phyloP scores from a whole-genome alignment of 2,113 vertebrate genomes.

The Platichthys flesus region DNA sequence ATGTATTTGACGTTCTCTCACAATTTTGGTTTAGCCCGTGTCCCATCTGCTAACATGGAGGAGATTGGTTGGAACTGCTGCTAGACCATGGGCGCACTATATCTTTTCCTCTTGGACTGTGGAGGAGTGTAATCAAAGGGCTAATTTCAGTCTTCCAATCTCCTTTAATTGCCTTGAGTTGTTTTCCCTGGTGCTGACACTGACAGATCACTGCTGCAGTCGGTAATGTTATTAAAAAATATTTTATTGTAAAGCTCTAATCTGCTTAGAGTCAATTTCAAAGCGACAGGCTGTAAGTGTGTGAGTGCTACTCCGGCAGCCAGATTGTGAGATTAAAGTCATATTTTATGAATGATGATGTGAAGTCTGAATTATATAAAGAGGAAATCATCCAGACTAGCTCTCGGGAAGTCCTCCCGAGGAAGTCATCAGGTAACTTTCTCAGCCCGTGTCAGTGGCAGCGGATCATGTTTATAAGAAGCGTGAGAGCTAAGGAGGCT shows the following conservation, averaged over 20 bases:
- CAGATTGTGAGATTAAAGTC: conserved; percentile 1
- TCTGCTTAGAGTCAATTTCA: conserved; percentile 7
- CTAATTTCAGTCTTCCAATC: neutral
- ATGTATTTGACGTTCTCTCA: too few species aligned
- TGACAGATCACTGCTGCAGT: neutral
- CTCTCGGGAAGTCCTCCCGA: neutral
- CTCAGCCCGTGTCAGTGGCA: conserved; percentile 4
- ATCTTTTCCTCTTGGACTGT: too few species aligned
- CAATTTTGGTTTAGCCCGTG: too few species aligned
- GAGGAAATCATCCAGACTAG: conserved; percentile 2
- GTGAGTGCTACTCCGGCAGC: neutral
- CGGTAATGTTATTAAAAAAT: conserved; percentile 32
- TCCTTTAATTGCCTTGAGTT: conserved; percentile 7
- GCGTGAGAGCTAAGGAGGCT: conserved; percentile 34
- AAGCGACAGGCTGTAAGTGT: neutral
- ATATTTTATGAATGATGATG: conserved; percentile 6
- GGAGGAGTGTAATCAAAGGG: neutral
- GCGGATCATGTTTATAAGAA: conserved; percentile 38
- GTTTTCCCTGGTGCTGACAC: conserved; percentile 9
- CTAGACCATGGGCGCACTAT: too few species aligned
- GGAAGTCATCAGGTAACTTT: conserved; percentile 42
- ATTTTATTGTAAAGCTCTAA: conserved; percentile 22
- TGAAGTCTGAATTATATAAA: neutral
- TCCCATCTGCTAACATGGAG: too few species aligned
- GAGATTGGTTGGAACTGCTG: too few species aligned